phyloP scores from a whole-genome alignment of 2,888 invertebrate species.

The Tetragonula carbonaria region DNA sequence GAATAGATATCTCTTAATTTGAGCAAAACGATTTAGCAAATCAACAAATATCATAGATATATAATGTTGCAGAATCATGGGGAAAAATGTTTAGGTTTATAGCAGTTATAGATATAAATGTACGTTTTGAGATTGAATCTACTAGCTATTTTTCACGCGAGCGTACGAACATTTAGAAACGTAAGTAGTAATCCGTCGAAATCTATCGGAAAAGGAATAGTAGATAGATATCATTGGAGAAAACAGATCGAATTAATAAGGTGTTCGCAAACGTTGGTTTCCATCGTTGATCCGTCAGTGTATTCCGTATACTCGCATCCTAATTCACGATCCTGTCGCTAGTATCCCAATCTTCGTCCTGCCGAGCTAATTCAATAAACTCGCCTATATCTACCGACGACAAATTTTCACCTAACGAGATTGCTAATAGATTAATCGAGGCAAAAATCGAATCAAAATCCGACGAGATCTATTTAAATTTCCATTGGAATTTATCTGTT shows the following conservation, averaged over 20 bases:
- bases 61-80: no score
- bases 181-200: neutral
- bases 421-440: neutral
- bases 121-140: neutral
- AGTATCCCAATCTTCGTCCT: slow-evolving; percentile 1
- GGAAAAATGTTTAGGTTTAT: neutral
- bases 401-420: neutral
- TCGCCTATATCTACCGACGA: neutral
- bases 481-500: neutral
- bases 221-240: neutral
- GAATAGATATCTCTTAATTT: neutral
- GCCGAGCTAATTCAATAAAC: slow-evolving; percentile 19
- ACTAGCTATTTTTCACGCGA: neutral
- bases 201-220: neutral
- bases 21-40: neutral
- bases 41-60: no score
- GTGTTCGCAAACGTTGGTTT: neutral
- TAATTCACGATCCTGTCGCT: neutral
- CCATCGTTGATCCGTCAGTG: neutral
- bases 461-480: neutral
- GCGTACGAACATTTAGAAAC: neutral
- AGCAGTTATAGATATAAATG: neutral
- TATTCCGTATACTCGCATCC: neutral
- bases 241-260: neutral
- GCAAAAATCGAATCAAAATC: neutral